Percentiles rank a stretch among this genome's conserved stretches.
These are phyloP conservation scores for Aphelinus atriplicis DNA, from an alignment of 1,140 invertebrate genomes.

Conservation along the genomic window DNA sequence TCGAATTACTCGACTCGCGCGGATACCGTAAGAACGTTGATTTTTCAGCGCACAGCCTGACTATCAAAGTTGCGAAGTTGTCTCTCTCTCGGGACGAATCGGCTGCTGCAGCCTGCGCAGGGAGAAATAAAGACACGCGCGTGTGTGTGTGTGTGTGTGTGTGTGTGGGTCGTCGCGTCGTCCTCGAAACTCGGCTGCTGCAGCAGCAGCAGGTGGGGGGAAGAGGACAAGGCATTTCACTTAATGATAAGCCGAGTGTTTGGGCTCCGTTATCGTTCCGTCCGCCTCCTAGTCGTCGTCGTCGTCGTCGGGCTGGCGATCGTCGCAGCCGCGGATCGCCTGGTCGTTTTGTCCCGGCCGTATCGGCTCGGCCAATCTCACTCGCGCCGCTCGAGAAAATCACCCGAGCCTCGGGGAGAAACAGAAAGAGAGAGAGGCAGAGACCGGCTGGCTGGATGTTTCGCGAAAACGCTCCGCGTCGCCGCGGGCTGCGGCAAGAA, in stretches of 20 bases:
- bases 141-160: too few species aligned
- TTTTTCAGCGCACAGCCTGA: too few species aligned
- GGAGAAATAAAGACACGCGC: too few species aligned
- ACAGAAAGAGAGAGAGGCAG: background rate
- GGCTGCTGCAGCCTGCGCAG: too few species aligned
- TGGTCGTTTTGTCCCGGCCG: constrained; percentile 25
- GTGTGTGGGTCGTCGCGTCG: too few species aligned
- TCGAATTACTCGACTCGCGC: too few species aligned
- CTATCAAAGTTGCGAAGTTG: too few species aligned
- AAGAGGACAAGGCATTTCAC: constrained; percentile 64
- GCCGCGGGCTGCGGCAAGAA: background rate
- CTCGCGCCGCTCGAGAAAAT: background rate
- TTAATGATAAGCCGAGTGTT: constrained; percentile 63
- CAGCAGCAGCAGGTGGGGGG: too few species aligned
- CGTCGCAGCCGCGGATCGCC: constrained; percentile 10
- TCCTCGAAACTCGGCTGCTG: too few species aligned
- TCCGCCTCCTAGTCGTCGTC: constrained; percentile 37
- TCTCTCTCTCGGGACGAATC: too few species aligned
- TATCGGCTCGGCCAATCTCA: background rate
- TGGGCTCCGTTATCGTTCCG: constrained; percentile 36
- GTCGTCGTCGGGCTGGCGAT: constrained; percentile 16
- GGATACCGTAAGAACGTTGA: too few species aligned
- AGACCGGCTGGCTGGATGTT: background rate
- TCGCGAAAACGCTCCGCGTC: too few species aligned
- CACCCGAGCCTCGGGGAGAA: background rate